Evolutionary conservation across 2,888 invertebrate genomes (phyloP).

Genomic region (Tholera decimalis): DNA sequence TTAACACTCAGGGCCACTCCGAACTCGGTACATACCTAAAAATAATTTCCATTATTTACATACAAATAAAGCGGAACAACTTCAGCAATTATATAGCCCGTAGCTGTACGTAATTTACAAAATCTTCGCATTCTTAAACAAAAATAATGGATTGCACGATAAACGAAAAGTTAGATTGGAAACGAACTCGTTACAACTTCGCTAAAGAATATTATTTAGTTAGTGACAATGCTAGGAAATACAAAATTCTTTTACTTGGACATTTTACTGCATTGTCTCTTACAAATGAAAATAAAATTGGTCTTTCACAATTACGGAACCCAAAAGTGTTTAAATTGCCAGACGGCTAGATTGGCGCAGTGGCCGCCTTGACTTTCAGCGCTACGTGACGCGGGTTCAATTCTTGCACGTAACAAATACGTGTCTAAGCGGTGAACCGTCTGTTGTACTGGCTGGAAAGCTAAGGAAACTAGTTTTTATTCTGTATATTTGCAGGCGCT

Average conservation of each 20-base stretch:
- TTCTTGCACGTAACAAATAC: conserved; percentile 41
- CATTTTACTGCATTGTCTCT: conserved; percentile 11
- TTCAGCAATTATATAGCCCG: conserved; percentile 67
- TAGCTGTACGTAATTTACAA: conserved; percentile 72
- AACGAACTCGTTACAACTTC: conserved; percentile 71
- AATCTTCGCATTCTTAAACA: conserved; percentile 70
- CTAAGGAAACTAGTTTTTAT: conserved; percentile 4
- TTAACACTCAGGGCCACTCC: background rate
- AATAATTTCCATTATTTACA: conserved; percentile 62
- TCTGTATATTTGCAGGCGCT: background rate
- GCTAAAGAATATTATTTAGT: conserved; percentile 66
- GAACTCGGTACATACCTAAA: conserved; percentile 8
- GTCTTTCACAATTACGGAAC: conserved; percentile 37
- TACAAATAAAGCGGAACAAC: conserved; percentile 63
- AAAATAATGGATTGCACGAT: conserved; percentile 76
- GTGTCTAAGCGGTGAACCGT: conserved; percentile 35
- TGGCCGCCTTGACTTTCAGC: conserved; percentile 31
- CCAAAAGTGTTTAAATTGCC: conserved; percentile 35
- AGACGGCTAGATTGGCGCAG: conserved; percentile 29
- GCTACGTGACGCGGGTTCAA: conserved; percentile 35
- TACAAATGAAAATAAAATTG: conserved; percentile 36
- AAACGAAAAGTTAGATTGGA: conserved; percentile 80
- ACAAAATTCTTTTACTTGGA: conserved; percentile 41
- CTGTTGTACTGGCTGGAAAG: conserved; percentile 15
- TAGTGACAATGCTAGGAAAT: conserved; percentile 61